Evolutionary conservation across 1,140 invertebrate species (phyloP), one percentile per base, ranked within the genome.

Genomic region (Pseudomyrmex sp.): DNA sequence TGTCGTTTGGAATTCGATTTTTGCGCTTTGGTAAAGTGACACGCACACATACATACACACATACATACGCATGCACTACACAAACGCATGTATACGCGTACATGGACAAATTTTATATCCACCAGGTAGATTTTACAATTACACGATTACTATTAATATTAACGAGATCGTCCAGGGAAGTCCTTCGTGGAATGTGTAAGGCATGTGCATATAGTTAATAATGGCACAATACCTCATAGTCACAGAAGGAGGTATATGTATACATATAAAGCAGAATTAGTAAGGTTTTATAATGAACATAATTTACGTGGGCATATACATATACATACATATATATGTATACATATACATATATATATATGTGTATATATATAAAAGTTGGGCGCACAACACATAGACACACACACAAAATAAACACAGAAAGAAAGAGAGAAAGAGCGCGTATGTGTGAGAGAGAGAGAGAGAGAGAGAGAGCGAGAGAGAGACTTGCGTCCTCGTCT

Each of bases 91-190:
- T 13, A n/a, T 77, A 66, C 23, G 9, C 9, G 1, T 23, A 44
- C 61, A 88, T 23, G 52, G 44, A 87, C 69, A 88, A 88, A 89
- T 89, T 89, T 89, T 89, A 79, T 89, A 88, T 85, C 65, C 86
- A 82, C 83, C 59, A 83, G 70, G 86, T 89, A 89, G 88, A 83
- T 89, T 89, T 89, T 89, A 79, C 88, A 89, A 89, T 89, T 35
- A 35, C 5, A 89, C 74, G 68, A 89, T 85, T 85, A 88, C 63
- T 88, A 89, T 89, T 88, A 79, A 79, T 58, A 79, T 69, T 79
- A 79, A 89, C 20, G 52, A 77, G 75, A 87, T 86, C 59, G 76
- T 88, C 86, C 87, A 82, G 59, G 87, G 84, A 85, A 83, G 86
- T 88, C 72, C 82, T 86, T 79, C 65, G 79, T 83, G 86, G 65